Base-by-base conservation (phyloP, 2,113 vertebrate species). In the Panthera leo region DNA sequence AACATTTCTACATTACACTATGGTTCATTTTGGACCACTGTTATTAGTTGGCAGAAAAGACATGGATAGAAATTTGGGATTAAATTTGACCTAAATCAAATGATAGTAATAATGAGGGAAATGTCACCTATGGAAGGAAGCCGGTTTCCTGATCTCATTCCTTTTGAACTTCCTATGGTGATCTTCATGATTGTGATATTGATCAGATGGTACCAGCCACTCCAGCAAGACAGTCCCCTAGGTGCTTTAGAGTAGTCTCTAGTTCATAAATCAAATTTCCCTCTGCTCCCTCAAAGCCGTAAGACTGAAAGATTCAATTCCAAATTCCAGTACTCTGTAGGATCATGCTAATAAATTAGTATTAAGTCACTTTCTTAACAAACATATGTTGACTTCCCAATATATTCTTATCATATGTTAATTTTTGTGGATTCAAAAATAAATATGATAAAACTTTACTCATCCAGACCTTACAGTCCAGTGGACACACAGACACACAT, bases 61-160 rank as follows among this genome's bases (percentile, higher is more conserved):
- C 5, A 2, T 63, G 39, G 8, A 5, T 61, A 14, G 79, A 67
- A 67, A 27, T 65, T 71, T 86, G 61, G 7, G 31, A 36, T 83
- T 63, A 53, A 31, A n/a, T 68, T 23, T 85, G 10, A 58, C 15
- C 1, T 67, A 19, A 67, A 31, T 5, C 36, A 68, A 65, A 5
- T 63, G 19, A 29, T 1, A 1, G 3, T 51, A 19, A 51, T 18
- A 45, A 10, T 3, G 19, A 85, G 27, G 36, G 14, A 63, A 48
- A 0, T 3, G 4, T 76, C 51, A 67, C 18, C 19, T 39, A 5
- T 7, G 31, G 18, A 83, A 21, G 31, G 18, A 83, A 21, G 23
- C 23, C 65, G n/a, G 5, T 31, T 51, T 58, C 19, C 14, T 39
- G 4, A 39, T 9, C 18, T 68, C 1, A 0, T 1, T 36, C 8